Evolutionary conservation across 2,113 vertebrate genomes (phyloP).

Genomic region (Tachysurus fulvidraco): DNA sequence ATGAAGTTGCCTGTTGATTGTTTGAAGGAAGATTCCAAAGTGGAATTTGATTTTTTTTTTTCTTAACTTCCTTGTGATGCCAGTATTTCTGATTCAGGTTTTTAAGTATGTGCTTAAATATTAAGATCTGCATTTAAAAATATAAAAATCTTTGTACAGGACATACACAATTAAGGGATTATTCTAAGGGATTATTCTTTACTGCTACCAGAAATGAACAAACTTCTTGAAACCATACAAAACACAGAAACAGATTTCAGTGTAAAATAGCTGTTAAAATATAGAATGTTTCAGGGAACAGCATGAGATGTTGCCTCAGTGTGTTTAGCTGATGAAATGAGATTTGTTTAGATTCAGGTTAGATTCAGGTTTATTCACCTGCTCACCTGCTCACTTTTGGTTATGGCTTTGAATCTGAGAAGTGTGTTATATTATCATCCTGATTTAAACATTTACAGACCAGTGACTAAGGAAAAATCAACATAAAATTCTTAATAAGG

Average conservation of each 20-base stretch:
- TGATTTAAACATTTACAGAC: neutral
- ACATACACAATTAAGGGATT: too few relatives aligned
- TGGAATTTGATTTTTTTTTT: constrained; percentile 40
- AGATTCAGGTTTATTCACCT: constrained; percentile 2
- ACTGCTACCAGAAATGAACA: neutral
- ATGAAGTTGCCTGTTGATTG: constrained; percentile 26
- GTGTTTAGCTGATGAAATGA: neutral
- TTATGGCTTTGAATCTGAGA: neutral
- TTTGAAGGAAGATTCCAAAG: constrained; percentile 35
- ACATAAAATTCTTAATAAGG: neutral
- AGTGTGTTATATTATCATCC: neutral
- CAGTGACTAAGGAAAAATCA: neutral
- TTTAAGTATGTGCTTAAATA: neutral
- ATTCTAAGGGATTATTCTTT: too few relatives aligned
- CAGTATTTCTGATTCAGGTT: constrained; percentile 2
- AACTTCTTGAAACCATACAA: constrained; percentile 44
- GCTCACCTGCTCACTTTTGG: neutral
- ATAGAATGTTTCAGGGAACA: neutral
- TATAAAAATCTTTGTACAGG: neutral
- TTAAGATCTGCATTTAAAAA: neutral
- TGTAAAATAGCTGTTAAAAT: constrained; percentile 49
- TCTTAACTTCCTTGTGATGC: neutral
- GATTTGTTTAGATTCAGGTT: neutral
- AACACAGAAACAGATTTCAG: constrained; percentile 38
- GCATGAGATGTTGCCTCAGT: neutral